Evolutionary conservation across 2,113 vertebrate genomes (phyloP).

Genomic region (Pygoscelis adeliae): DNA sequence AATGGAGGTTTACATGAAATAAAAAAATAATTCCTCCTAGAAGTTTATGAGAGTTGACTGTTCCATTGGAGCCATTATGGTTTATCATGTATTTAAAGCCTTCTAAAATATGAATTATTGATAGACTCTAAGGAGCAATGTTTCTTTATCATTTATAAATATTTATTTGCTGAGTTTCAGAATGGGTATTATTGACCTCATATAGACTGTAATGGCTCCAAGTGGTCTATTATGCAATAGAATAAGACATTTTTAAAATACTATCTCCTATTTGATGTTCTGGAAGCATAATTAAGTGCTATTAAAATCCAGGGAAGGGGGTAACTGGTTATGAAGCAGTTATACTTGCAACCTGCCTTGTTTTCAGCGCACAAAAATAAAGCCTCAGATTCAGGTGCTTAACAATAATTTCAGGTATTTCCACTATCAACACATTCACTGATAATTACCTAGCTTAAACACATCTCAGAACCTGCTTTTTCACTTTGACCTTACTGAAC

Average conservation of each 20-base stretch:
- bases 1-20: not conserved
- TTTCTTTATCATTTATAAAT: conserved; percentile 59
- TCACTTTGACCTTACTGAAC: not conserved
- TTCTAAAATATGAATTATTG: conserved; percentile 66
- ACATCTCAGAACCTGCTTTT: not conserved
- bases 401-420: not conserved
- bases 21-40: not conserved
- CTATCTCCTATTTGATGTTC: not conserved
- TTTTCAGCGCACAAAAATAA: not conserved
- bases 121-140: conserved; percentile 54
- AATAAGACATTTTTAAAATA: not conserved
- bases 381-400: not conserved
- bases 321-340: not conserved
- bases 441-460: not conserved
- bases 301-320: not conserved
- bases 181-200: conserved; percentile 19
- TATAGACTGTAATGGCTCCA: not conserved
- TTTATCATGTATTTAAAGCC: conserved; percentile 63
- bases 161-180: conserved; percentile 56
- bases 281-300: not conserved
- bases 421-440: not conserved
- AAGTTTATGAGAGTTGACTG: conserved; percentile 48
- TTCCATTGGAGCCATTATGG: conserved; percentile 54
- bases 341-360: not conserved
- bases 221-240: not conserved